These are phyloP conservation scores for Acleris sparsana DNA, from an alignment of 2,888 invertebrate species.

Conservation along the genomic window DNA sequence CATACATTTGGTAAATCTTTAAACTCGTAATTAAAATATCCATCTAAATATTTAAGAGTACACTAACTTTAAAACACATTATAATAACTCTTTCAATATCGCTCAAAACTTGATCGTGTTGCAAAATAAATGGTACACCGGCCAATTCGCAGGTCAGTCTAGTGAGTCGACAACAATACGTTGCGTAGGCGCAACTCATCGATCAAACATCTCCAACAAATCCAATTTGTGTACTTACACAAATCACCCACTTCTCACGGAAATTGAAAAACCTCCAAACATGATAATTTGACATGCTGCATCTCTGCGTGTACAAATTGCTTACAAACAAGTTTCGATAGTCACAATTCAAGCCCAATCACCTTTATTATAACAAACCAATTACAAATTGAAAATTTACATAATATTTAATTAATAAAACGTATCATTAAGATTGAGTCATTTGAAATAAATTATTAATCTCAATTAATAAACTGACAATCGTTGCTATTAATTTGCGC, in stretches of 20 bases:
- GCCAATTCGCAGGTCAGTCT: conserved; percentile 43
- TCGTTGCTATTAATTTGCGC: conserved; percentile 38
- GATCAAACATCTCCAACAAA: conserved; percentile 40
- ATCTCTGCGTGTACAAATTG: neutral
- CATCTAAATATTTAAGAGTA: neutral
- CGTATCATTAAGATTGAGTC: conserved; percentile 27
- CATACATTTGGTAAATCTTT: conserved; percentile 1
- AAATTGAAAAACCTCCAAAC: conserved; percentile 16
- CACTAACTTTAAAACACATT: conserved; percentile 7
- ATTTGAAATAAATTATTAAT: conserved; percentile 36
- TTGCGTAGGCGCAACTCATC: conserved; percentile 42
- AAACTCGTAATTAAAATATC: conserved; percentile 18
- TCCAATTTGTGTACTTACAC: conserved; percentile 24
- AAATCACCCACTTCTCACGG: conserved; percentile 27
- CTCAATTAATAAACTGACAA: conserved; percentile 40
- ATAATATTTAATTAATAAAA: conserved; percentile 10
- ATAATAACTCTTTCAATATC: conserved; percentile 18
- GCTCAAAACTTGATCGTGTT: conserved; percentile 32
- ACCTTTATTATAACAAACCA: neutral
- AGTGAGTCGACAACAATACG: conserved; percentile 40
- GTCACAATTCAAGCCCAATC: neutral
- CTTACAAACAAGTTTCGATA: neutral
- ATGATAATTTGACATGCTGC: neutral
- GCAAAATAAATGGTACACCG: conserved; percentile 39
- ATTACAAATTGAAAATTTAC: conserved; percentile 13